A percentile compares a stretch with the other conserved stretches of the same genome.
Conservation (phyloP, 2,113 vertebrate species). For the Neolamprologus cancellatus region DNA sequence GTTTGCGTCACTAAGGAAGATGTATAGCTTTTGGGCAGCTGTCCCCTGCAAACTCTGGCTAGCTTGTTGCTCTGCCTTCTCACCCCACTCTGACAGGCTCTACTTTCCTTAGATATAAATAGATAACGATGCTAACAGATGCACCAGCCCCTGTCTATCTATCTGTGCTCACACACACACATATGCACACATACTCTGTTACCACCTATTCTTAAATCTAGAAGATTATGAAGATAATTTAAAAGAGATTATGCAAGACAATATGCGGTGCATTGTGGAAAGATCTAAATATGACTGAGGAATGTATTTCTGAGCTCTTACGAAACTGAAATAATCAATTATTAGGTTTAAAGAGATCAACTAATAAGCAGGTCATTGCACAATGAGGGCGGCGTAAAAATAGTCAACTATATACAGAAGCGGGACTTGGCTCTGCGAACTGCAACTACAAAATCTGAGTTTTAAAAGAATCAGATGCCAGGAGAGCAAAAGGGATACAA, state of each 20-base stretch:
- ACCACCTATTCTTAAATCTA: not conserved
- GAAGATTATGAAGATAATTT: constrained; percentile 37
- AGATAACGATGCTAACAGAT: constrained; percentile 73
- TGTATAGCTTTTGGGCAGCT: constrained; percentile 48
- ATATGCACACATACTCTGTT: not conserved
- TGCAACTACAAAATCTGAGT: not conserved
- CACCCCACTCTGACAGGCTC: constrained; percentile 59
- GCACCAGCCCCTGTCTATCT: constrained; percentile 68
- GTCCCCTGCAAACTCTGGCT: constrained; percentile 31
- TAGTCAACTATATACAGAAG: constrained; percentile 54
- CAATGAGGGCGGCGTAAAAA: constrained; percentile 45
- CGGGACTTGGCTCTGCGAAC: not conserved
- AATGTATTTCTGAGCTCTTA: not conserved
- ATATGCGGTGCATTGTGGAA: not conserved
- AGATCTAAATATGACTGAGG: not conserved
- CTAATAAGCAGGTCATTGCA: constrained; percentile 51
- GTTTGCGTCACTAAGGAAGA: not conserved
- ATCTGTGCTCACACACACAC: not conserved
- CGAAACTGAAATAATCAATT: constrained; percentile 26
- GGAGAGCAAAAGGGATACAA: not conserved
- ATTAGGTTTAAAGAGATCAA: constrained; percentile 24
- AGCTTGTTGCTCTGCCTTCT: constrained; percentile 50
- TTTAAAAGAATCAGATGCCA: not conserved
- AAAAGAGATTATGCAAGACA: not conserved
- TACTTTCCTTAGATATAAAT: constrained; percentile 73